A percentile compares a stretch with the other conserved stretches of the same genome.
These are phyloP conservation scores for Helicoverpa assulta DNA, from an alignment of 2,888 invertebrate species.

Conservation along the genomic window DNA sequence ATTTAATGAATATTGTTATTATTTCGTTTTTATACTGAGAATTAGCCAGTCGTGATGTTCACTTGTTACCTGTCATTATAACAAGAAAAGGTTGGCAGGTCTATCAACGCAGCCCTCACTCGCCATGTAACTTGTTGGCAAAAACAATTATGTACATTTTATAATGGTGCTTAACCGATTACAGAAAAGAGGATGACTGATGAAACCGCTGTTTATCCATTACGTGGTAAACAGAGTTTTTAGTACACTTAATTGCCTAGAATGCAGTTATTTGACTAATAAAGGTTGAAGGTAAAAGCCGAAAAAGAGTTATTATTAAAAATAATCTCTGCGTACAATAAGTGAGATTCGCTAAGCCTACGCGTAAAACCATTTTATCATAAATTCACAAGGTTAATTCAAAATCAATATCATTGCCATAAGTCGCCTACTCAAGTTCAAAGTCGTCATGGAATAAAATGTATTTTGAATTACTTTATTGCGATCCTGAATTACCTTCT, in stretches of 20 bases:
- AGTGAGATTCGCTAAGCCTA: too few relatives aligned
- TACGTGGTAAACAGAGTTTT: too few relatives aligned
- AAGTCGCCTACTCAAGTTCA: conserved; percentile 46
- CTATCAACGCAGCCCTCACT: conserved; percentile 28
- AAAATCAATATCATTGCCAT: conserved; percentile 46
- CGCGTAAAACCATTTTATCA: background rate
- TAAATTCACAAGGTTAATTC: conserved; percentile 21
- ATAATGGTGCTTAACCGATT: background rate
- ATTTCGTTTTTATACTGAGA: conserved; percentile 28
- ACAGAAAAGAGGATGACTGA: too few relatives aligned
- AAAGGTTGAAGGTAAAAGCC: too few relatives aligned
- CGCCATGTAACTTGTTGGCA: conserved; percentile 14
- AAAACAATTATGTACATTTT: conserved; percentile 1
- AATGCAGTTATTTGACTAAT: too few relatives aligned
- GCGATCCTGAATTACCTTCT: conserved; percentile 44
- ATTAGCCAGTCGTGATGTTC: conserved; percentile 24
- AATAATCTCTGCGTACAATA: too few relatives aligned
- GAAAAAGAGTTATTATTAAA: too few relatives aligned
- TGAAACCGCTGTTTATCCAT: background rate
- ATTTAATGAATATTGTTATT: conserved; percentile 37
- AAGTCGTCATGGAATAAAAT: conserved; percentile 54
- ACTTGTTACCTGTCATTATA: conserved; percentile 32
- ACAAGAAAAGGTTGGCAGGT: conserved; percentile 35
- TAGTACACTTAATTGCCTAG: too few relatives aligned
- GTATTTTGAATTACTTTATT: conserved; percentile 55